phyloP scores from a whole-genome alignment of 2,113 vertebrate genomes.

The Semnornis frantzii region DNA sequence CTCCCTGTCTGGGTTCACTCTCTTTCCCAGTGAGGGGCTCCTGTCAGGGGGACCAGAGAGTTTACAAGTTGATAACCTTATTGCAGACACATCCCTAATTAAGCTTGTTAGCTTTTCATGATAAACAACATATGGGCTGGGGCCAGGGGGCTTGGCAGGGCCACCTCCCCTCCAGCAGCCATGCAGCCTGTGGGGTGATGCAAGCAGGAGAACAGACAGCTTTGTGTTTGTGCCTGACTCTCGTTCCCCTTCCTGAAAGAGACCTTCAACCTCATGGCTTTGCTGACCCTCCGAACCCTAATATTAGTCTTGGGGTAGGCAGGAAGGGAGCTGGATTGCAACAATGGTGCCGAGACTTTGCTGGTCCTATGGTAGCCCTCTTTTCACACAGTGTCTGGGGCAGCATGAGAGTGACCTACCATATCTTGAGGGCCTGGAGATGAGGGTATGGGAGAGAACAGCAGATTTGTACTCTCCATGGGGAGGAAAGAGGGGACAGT shows the following conservation, averaged over 20 bases:
- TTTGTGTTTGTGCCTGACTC: not conserved
- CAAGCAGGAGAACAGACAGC: slow-evolving; percentile 13
- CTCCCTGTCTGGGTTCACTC: accelerated
- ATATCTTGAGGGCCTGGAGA: not conserved
- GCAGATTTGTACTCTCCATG: accelerated
- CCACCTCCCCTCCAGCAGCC: not conserved
- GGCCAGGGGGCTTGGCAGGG: not conserved
- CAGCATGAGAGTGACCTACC: accelerated
- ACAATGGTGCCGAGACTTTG: not conserved
- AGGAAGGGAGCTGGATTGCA: not conserved
- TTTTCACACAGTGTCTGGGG: not conserved
- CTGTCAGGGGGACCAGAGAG: not conserved
- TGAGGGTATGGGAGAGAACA: not conserved
- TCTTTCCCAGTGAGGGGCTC: not conserved
- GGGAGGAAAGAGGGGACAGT: not conserved
- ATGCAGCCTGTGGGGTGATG: not conserved
- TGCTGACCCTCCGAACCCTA: slow-evolving; percentile 20
- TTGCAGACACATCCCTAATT: slow-evolving; percentile 15
- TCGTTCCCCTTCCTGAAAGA: not conserved
- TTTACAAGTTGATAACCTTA: slow-evolving; percentile 27
- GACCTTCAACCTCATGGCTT: slow-evolving; percentile 14
- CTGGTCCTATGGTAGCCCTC: not conserved
- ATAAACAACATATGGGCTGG: slow-evolving; percentile 58
- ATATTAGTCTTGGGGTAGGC: not conserved
- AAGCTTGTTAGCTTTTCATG: slow-evolving; percentile 38